Conservation (phyloP, 2,888 invertebrate species). For the Dasypogon diadema region DNA sequence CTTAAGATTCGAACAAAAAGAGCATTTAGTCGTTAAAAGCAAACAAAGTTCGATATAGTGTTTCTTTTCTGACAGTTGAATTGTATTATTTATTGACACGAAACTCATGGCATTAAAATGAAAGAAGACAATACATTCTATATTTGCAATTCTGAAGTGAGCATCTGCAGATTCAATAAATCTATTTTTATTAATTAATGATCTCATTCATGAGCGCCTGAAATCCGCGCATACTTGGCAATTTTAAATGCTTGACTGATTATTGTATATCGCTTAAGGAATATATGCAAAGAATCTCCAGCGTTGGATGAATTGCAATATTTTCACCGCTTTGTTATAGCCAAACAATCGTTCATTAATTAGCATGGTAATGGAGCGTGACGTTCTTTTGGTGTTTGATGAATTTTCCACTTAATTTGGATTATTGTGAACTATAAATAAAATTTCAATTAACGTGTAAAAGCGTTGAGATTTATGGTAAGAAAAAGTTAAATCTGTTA, state of each 20-base stretch:
- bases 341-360: conserved; percentile 7
- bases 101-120: not conserved
- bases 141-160: no score
- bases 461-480: no score
- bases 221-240: no score
- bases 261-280: not conserved
- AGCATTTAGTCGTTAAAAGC: conserved; percentile 26
- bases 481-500: no score
- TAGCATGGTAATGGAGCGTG: conserved; percentile 22
- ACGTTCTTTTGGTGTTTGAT: conserved; percentile 4
- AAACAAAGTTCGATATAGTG: not conserved
- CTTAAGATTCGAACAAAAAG: not conserved
- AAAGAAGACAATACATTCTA: no score
- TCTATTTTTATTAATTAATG: conserved; percentile 11
- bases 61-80: not conserved
- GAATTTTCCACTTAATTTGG: not conserved
- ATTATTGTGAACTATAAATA: conserved; percentile 16
- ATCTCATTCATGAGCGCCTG: not conserved
- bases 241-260: conserved; percentile 26
- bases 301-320: not conserved
- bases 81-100: not conserved
- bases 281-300: not conserved
- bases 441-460: conserved; percentile 16
- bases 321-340: not conserved
- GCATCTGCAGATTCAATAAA: not conserved